A percentile compares a stretch with the other conserved stretches of the same genome.
Evolutionary conservation across 2,113 vertebrate genomes (phyloP).

Genomic region (Phrynocephalus versicolor): DNA sequence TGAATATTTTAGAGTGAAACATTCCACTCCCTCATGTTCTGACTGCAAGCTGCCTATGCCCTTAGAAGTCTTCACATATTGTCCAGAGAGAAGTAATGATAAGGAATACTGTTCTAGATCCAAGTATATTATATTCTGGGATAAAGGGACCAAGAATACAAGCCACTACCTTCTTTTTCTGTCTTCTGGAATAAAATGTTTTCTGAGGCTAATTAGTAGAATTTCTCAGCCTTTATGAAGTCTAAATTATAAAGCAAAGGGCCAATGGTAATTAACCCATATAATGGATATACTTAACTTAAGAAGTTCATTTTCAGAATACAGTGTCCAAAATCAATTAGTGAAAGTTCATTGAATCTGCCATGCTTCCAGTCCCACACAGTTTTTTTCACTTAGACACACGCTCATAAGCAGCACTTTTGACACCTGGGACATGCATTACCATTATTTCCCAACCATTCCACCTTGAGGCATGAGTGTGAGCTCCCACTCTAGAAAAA

Average conservation of each 20-base stretch:
- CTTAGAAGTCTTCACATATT: not conserved
- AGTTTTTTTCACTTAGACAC: not conserved
- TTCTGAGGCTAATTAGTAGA: constrained; percentile 7
- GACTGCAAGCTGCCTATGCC: not conserved
- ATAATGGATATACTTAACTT: constrained; percentile 18
- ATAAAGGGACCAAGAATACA: not conserved
- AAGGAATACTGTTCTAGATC: not conserved
- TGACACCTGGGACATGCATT: no score
- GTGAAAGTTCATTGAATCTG: constrained; percentile 4
- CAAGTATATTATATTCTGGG: not conserved
- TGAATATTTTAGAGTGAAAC: not conserved
- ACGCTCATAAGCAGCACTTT: no score
- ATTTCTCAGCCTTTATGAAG: not conserved
- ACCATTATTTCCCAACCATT: no score
- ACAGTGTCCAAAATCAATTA: constrained; percentile 24
- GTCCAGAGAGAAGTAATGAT: not conserved
- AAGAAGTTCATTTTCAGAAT: constrained; percentile 11
- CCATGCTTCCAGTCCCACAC: not conserved
- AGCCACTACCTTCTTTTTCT: not conserved
- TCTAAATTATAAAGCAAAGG: constrained; percentile 4
- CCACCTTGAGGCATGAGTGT: no score
- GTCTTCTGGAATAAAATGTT: not conserved
- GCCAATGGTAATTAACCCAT: constrained; percentile 20
- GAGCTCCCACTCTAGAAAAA: no score
- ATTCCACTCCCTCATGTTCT: no score